Evolutionary conservation across 2,888 invertebrate species (phyloP).

Genomic region (Lochmaea capreae): DNA sequence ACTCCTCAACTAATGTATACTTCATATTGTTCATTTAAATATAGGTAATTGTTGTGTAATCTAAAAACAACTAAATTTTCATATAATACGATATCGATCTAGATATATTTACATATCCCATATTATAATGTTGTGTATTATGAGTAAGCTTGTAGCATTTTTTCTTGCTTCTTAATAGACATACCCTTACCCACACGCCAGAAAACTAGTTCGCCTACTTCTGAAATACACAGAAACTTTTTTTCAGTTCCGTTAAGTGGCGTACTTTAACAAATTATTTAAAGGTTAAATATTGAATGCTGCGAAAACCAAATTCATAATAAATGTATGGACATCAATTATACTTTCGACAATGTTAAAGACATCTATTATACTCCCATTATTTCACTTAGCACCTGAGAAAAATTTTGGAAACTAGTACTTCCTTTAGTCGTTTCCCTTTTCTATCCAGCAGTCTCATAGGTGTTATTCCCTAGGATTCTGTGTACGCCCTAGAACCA

Average conservation of each 20-base stretch:
- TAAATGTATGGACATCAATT: not conserved
- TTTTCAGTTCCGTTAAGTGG: slow-evolving; percentile 14
- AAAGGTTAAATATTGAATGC: not conserved
- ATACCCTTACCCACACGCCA: slow-evolving; percentile 44
- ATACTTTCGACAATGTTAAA: not conserved
- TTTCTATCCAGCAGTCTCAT: too few species aligned
- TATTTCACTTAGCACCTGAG: too few species aligned
- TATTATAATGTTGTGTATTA: slow-evolving; percentile 39
- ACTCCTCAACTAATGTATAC: too few species aligned
- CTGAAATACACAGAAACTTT: slow-evolving; percentile 30
- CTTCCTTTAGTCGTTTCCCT: too few species aligned
- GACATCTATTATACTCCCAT: not conserved
- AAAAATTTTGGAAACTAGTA: too few species aligned
- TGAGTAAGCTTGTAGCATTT: slow-evolving; percentile 39
- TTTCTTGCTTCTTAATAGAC: slow-evolving; percentile 43
- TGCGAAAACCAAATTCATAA: too few species aligned
- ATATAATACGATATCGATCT: slow-evolving; percentile 37
- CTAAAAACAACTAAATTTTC: slow-evolving; percentile 32
- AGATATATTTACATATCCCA: slow-evolving; percentile 39
- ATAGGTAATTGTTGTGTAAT: slow-evolving; percentile 31
- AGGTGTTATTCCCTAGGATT: too few species aligned
- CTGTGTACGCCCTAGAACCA: too few species aligned
- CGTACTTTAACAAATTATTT: not conserved
- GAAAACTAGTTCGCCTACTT: slow-evolving; percentile 48
- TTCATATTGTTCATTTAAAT: slow-evolving; percentile 33